Conservation (phyloP, 2,113 vertebrate species). For the Tyto alba region DNA sequence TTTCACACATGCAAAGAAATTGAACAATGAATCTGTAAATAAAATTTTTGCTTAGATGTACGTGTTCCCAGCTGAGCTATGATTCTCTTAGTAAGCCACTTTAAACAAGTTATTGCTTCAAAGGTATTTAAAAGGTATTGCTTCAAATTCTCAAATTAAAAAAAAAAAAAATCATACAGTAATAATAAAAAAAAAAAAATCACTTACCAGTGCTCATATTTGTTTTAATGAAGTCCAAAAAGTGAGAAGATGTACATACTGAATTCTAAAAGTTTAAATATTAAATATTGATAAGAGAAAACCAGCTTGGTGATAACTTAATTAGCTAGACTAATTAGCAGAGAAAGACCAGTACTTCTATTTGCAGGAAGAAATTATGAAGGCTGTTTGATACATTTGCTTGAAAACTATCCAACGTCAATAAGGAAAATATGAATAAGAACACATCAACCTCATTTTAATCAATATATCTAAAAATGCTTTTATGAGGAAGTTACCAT, state of each 20-base stretch:
- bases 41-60: not conserved
- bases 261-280: not conserved
- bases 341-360: not conserved
- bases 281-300: not conserved
- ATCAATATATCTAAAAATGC: not conserved
- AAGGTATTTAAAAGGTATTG: not conserved
- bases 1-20: not conserved
- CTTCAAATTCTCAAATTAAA: not conserved
- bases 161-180: not conserved
- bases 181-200: not conserved
- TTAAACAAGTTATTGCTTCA: not conserved
- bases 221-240: not conserved
- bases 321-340: not conserved
- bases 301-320: not conserved
- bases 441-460: not conserved
- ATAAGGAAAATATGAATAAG: not conserved
- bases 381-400: not conserved
- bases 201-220: not conserved
- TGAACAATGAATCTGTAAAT: not conserved
- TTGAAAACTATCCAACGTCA: not conserved
- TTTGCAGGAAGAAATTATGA: not conserved
- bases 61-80: not conserved
- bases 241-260: not conserved
- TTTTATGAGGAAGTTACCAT: not conserved
- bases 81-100: not conserved